Evolutionary conservation across 92 coral and sea anemone genomes (phyloP).

Genomic region (Epizoanthus stellaris): DNA sequence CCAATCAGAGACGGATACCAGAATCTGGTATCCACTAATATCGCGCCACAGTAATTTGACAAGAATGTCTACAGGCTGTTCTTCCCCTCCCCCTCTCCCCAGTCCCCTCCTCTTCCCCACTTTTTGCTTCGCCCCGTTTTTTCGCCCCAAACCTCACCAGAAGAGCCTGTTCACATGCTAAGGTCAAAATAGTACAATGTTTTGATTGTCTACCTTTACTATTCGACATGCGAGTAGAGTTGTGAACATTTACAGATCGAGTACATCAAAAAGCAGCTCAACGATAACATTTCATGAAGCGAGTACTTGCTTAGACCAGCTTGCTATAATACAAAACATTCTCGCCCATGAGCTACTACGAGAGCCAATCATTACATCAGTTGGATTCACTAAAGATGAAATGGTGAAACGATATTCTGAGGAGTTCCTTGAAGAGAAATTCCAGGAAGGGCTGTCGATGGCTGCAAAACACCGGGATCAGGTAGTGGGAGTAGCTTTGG

Average conservation of each 20-base stretch:
- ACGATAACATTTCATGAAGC: conserved; percentile 7
- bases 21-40: too few relatives aligned
- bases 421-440: neutral
- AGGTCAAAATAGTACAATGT: neutral
- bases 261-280: neutral
- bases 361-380: neutral
- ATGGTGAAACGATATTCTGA: neutral
- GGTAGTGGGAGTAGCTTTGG: neutral
- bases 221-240: neutral
- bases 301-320: neutral
- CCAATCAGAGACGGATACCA: too few relatives aligned
- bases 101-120: too few relatives aligned
- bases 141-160: too few relatives aligned
- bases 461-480: neutral
- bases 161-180: too few relatives aligned
- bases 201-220: neutral
- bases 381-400: conserved; percentile 1
- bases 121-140: too few relatives aligned
- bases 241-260: neutral
- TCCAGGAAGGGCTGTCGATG: conserved; percentile 5
- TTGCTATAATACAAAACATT: neutral
- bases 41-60: too few relatives aligned
- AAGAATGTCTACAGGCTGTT: too few relatives aligned
- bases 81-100: too few relatives aligned
- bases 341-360: neutral